Percentiles rank a stretch among this genome's conserved stretches.
These are phyloP conservation scores for Eudorcas thomsonii DNA, from an alignment of 2,113 vertebrate species.

Conservation along the genomic window DNA sequence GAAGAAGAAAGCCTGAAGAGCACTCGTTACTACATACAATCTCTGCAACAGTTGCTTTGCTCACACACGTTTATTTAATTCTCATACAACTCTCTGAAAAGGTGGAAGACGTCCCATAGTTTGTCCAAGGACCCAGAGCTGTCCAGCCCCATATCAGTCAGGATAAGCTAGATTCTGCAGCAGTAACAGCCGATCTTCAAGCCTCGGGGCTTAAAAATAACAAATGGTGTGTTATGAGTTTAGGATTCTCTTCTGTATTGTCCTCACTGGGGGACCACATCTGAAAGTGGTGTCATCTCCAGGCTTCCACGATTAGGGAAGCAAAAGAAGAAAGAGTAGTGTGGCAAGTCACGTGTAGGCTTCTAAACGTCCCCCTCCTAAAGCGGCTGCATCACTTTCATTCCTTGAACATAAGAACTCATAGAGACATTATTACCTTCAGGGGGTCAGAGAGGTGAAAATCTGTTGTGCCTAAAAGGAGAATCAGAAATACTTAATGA, in stretches of 20 bases:
- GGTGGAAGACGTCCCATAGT: background rate
- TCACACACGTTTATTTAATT: background rate
- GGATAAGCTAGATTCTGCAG: background rate
- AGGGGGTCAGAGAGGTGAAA: background rate
- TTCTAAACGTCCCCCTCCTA: background rate
- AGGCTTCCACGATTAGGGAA: background rate
- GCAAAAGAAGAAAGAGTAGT: background rate
- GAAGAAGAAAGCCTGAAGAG: background rate
- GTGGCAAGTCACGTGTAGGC: background rate
- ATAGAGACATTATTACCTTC: background rate
- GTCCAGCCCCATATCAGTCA: background rate
- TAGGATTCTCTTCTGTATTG: background rate
- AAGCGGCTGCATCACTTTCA: background rate
- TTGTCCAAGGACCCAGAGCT: background rate
- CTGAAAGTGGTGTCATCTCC: background rate
- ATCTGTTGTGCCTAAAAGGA: background rate
- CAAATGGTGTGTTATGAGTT: background rate
- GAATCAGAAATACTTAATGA: slow-evolving; percentile 19
- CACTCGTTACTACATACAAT: background rate
- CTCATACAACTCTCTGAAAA: background rate
- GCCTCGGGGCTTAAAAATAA: background rate
- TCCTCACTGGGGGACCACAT: background rate
- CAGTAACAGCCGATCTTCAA: background rate
- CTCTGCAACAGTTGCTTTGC: background rate
- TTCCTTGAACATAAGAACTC: background rate